These are phyloP conservation scores for Delia radicum DNA, from an alignment of 1,140 invertebrate genomes.

Conservation along the genomic window DNA sequence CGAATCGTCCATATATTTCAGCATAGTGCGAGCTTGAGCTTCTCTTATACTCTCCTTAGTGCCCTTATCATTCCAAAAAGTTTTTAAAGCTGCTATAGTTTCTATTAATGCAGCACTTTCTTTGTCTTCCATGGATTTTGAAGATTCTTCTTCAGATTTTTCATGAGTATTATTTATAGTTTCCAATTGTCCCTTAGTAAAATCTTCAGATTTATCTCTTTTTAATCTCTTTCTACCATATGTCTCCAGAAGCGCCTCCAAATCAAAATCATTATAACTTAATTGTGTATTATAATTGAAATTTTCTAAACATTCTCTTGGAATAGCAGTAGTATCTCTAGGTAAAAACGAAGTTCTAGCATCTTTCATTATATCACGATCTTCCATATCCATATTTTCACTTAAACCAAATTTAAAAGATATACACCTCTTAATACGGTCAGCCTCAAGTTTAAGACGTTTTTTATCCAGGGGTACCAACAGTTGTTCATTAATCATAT, in stretches of 20 bases:
- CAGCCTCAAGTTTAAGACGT: conserved; percentile 25
- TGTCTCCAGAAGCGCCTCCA: background rate
- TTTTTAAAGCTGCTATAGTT: conserved; percentile 41
- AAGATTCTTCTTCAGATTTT: background rate
- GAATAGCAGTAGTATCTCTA: conserved; percentile 35
- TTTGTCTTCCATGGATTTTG: background rate
- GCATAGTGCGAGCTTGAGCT: conserved; percentile 68
- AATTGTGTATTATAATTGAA: background rate
- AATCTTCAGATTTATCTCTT: background rate
- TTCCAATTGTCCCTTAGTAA: background rate
- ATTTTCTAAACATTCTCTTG: conserved; percentile 39
- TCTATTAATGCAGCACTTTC: conserved; percentile 13
- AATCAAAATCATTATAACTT: conserved; percentile 8
- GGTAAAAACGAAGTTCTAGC: conserved; percentile 53
- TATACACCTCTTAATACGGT: conserved; percentile 40
- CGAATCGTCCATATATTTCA: conserved; percentile 73
- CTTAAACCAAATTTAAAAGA: conserved; percentile 40
- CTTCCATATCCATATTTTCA: conserved; percentile 46
- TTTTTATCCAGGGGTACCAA: conserved; percentile 32
- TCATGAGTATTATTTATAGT: background rate
- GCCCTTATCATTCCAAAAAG: conserved; percentile 60
- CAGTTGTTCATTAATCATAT: conserved; percentile 44
- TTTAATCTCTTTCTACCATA: background rate
- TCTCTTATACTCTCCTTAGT: conserved; percentile 57
- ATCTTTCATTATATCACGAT: conserved; percentile 51